phyloP scores from a whole-genome alignment of 2,797 vertebrate genomes.

The Bovichtus variegatus region DNA sequence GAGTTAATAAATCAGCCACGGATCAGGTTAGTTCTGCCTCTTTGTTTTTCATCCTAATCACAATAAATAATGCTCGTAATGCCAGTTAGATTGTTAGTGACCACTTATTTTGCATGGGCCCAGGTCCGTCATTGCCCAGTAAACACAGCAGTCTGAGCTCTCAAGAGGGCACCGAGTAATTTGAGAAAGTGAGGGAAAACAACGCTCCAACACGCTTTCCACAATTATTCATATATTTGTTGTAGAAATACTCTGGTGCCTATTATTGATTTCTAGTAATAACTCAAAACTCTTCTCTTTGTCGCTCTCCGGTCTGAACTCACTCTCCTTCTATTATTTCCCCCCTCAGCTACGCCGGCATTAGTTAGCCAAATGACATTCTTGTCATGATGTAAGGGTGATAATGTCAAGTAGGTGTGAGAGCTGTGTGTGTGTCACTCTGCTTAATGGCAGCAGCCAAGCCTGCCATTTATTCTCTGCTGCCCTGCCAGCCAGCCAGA shows the following conservation, averaged over 20 bases:
- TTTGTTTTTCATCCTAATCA: constrained; percentile 68
- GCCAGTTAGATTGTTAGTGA: constrained; percentile 57
- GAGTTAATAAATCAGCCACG: constrained; percentile 72
- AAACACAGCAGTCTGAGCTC: constrained; percentile 26
- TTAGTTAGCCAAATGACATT: constrained; percentile 75
- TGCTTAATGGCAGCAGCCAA: constrained; percentile 65
- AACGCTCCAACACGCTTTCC: constrained; percentile 8
- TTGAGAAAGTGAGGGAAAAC: constrained; percentile 53
- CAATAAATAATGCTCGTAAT: constrained; percentile 65
- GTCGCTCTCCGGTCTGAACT: constrained; percentile 52
- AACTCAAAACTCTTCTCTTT: constrained; percentile 53
- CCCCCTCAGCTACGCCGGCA: constrained; percentile 59
- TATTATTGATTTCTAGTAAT: constrained; percentile 62
- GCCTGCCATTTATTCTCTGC: constrained; percentile 65
- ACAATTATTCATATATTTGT: constrained; percentile 51
- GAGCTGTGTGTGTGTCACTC: constrained; percentile 60
- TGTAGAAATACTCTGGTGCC: constrained; percentile 27
- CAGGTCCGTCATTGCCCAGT: constrained; percentile 1
- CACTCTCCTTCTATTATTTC: constrained; percentile 51
- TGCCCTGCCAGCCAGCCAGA: constrained; percentile 57
- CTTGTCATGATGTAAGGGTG: constrained; percentile 71
- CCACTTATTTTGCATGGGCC: constrained; percentile 43
- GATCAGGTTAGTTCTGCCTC: constrained; percentile 61
- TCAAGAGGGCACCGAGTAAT: constrained; percentile 41
- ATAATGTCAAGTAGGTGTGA: constrained; percentile 78